A percentile compares a stretch with the other conserved stretches of the same genome.
These are phyloP conservation scores for Cataglyphis albicans DNA, from an alignment of 2,888 invertebrate species.

Conservation along the genomic window DNA sequence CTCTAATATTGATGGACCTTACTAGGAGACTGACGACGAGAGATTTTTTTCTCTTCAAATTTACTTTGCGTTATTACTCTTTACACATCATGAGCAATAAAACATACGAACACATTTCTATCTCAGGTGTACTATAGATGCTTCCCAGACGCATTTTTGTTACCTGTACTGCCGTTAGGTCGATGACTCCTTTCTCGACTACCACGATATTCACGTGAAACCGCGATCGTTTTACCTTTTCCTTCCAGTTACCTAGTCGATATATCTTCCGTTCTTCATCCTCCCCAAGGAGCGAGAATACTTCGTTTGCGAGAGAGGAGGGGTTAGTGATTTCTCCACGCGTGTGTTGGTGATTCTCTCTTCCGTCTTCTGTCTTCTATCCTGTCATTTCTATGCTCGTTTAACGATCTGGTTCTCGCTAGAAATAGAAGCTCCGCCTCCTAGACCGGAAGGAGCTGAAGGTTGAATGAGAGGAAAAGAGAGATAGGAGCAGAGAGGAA, in stretches of 20 bases:
- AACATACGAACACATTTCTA: slow-evolving; percentile 5
- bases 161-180: background rate
- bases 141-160: background rate
- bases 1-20: background rate
- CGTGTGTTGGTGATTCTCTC: slow-evolving; percentile 28
- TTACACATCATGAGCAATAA: background rate
- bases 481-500: slow-evolving; percentile 35
- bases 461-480: slow-evolving; percentile 44
- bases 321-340: slow-evolving; percentile 27
- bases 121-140: background rate
- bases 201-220: background rate
- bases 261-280: slow-evolving; percentile 27
- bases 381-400: slow-evolving; percentile 54
- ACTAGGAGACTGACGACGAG: background rate
- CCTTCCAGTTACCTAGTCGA: slow-evolving; percentile 22
- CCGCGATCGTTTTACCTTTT: slow-evolving; percentile 27
- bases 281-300: slow-evolving; percentile 3
- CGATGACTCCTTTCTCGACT: background rate
- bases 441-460: slow-evolving; percentile 76
- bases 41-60: background rate
- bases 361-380: slow-evolving; percentile 40
- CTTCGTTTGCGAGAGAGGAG: background rate
- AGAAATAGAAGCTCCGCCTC: slow-evolving; percentile 85
- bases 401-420: slow-evolving; percentile 71
- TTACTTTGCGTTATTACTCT: background rate